Conservation (phyloP, 2,888 invertebrate genomes). For the Alentia gelatinosa region DNA sequence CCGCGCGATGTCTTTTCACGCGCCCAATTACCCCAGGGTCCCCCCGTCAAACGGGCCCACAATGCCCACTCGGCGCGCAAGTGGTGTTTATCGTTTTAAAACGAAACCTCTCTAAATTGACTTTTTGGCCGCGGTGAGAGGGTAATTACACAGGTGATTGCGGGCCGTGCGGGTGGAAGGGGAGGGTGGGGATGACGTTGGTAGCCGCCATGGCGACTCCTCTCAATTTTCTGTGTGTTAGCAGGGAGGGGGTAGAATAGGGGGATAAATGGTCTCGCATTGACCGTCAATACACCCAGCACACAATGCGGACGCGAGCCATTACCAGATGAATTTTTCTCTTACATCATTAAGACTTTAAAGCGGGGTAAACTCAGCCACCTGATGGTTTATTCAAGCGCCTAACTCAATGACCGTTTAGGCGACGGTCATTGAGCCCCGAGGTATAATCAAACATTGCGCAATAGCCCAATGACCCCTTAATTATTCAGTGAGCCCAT, state of each 20-base stretch:
- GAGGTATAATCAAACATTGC: not conserved
- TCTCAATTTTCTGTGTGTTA: not conserved
- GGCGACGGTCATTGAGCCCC: not conserved
- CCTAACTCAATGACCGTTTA: not conserved
- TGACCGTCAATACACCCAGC: not conserved
- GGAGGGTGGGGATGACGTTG: not conserved
- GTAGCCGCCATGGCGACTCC: not conserved
- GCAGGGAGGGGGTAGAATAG: not conserved
- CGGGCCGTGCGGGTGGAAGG: not conserved
- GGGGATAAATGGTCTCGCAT: not conserved
- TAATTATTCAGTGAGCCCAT: not conserved
- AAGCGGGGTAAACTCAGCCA: constrained; percentile 2
- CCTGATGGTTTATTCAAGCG: not conserved
- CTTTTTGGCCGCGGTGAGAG: constrained; percentile 29
- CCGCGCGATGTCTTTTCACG: not conserved
- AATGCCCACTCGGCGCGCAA: not conserved
- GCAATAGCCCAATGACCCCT: not conserved
- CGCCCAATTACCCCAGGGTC: not conserved
- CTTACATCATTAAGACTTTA: constrained; percentile 46
- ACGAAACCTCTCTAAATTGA: constrained; percentile 51
- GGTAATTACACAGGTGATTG: constrained; percentile 50
- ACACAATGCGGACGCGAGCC: not conserved
- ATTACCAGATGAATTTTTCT: constrained; percentile 13
- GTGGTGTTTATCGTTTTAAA: constrained; percentile 50
- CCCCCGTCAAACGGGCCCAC: not conserved